Base-by-base conservation (phyloP, 2,797 vertebrate genomes). In the Amblyopsis hoosieri region DNA sequence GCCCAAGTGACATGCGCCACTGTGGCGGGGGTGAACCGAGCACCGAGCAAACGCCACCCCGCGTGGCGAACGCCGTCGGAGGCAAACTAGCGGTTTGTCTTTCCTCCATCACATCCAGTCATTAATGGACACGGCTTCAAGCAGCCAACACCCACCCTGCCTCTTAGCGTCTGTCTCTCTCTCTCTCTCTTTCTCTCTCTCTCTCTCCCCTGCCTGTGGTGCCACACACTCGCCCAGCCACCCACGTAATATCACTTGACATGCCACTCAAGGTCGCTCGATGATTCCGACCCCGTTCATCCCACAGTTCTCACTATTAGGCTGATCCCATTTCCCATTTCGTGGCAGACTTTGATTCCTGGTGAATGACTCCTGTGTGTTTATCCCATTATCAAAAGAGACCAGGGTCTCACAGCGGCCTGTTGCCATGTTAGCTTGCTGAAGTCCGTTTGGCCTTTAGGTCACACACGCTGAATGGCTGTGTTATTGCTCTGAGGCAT, bases 261-360 rank as follows among this genome's bases (percentile, higher is more conserved):
- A 88, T 87, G 85, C 79, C 87, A 90, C 87, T 91, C 90, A 93
- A 92, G 91, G 90, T 91, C 87, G 80, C 85, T 87, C 85, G 80
- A 89, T 92, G 90, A 91, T 86, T 91, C 83, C 79, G 80, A 79
- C 83, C 69, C 76, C 67, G 79, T 75, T 85, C 86, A 85, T 85
- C 87, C 80, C 66, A 87, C 82, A 76, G 74, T 81, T 89, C 85
- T 86, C 73, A 79, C 89, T 83, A 91, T 92, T 88, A 90, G 83
- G 74, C 85, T 87, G 89, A 86, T 90, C 89, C 86, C 82, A 74
- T 88, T 86, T 88, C 88, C 85, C 53, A 71, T 80, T n/a, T 23
- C 23, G 23, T 3, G 23, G 23, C 23, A 23, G 23, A 23, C 23
- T 23, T 23, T 23, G 3, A 23, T 23, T 23, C 23, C 23, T 23